phyloP scores from a whole-genome alignment of 64 coral and sea anemone species.

The Trachythela sp. region DNA sequence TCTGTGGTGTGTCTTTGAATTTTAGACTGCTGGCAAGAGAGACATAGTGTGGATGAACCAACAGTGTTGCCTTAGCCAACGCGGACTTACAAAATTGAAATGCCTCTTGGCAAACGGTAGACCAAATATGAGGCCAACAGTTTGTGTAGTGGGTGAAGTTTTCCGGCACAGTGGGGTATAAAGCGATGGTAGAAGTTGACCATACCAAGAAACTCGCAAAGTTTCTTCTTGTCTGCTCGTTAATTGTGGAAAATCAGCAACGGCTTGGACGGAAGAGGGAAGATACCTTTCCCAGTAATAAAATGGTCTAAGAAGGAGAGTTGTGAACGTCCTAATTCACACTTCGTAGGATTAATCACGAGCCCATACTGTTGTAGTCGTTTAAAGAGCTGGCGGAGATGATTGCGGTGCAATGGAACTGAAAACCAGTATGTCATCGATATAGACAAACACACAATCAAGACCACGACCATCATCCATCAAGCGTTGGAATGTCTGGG shows the following conservation, averaged over 20 bases:
- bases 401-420: neutral
- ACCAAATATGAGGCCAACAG: neutral
- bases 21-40: slow-evolving; percentile 1
- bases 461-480: slow-evolving; percentile 4
- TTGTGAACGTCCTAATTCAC: neutral
- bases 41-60: slow-evolving; percentile 17
- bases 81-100: slow-evolving; percentile 8
- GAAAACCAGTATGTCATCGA: slow-evolving; percentile 12
- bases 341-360: slow-evolving; percentile 18
- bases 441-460: neutral
- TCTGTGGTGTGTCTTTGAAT: neutral
- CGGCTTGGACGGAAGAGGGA: neutral
- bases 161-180: slow-evolving; percentile 1
- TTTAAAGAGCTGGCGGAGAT: slow-evolving; percentile 20
- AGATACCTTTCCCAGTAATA: neutral
- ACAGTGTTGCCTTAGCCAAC: neutral
- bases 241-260: neutral
- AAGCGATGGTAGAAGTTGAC: slow-evolving; percentile 41
- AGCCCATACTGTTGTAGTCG: neutral
- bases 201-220: slow-evolving; percentile 23
- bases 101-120: neutral
- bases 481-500: neutral
- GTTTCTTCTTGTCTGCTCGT: neutral
- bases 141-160: neutral
- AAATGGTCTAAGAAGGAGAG: slow-evolving; percentile 14